Conservation (phyloP, 2,888 invertebrate genomes). For the Tenthredo livida region DNA sequence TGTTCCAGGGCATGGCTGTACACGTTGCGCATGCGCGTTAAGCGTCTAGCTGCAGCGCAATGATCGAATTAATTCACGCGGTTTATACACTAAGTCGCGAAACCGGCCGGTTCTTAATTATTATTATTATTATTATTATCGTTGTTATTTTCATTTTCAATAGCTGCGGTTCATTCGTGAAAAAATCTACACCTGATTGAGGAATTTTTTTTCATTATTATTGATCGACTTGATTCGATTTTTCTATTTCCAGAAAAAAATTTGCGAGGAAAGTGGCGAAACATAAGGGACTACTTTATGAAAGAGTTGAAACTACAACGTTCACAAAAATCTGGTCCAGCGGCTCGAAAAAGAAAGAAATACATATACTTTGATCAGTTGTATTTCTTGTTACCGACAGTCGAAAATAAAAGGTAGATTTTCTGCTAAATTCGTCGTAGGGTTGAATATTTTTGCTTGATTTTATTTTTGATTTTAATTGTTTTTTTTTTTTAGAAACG, state of each 20-base stretch:
- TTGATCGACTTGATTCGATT: neutral
- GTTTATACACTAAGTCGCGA: conserved; percentile 5
- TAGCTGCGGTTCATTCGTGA: neutral
- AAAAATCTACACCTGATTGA: neutral
- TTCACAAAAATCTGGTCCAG: conserved; percentile 61
- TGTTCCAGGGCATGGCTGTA: neutral
- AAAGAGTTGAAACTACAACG: conserved; percentile 72
- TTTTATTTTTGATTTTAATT: neutral
- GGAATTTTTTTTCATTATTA: neutral
- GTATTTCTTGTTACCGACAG: conserved; percentile 71
- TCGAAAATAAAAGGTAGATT: conserved; percentile 67
- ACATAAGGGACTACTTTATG: conserved; percentile 74
- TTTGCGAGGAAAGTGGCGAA: conserved; percentile 73
- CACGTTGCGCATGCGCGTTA: conserved; percentile 25
- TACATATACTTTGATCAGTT: conserved; percentile 72
- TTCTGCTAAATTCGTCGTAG: neutral
- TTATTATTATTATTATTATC: neutral
- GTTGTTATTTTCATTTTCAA: neutral
- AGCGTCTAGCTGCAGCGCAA: neutral
- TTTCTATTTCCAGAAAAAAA: conserved; percentile 66
- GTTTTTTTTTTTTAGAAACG: conserved; percentile 1
- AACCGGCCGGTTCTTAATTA: conserved; percentile 6
- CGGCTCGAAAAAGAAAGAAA: conserved; percentile 69
- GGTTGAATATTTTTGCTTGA: neutral
- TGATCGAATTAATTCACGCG: conserved; percentile 32